phyloP scores from a whole-genome alignment of 2,888 invertebrate species.

The Rhopalosiphum nymphaeae region DNA sequence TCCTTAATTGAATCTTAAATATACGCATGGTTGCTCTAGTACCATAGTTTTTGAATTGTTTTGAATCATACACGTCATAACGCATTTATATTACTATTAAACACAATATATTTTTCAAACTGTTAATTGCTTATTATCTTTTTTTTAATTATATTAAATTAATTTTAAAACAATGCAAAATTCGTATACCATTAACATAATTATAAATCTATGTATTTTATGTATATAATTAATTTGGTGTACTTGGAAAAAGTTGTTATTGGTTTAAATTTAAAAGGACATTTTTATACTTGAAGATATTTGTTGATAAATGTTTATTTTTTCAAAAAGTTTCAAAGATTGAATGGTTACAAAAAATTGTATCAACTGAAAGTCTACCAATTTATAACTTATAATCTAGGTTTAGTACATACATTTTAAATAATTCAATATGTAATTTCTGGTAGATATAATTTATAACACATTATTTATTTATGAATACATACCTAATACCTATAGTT shows the following conservation, averaged over 20 bases:
- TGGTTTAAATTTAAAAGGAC: not conserved
- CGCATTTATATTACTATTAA: not conserved
- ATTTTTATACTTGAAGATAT: not conserved
- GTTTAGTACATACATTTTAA: not conserved
- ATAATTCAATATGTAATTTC: not conserved
- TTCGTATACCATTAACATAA: not conserved
- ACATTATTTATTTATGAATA: not conserved
- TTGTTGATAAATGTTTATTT: not conserved
- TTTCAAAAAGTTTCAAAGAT: not conserved
- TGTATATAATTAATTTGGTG: not conserved
- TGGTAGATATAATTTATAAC: not conserved
- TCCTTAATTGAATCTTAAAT: constrained; percentile 58
- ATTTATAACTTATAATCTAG: not conserved
- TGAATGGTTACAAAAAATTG: not conserved
- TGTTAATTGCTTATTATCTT: not conserved
- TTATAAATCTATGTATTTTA: not conserved
- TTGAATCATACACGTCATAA: not conserved
- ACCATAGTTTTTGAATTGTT: constrained; percentile 10
- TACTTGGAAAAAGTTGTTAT: not conserved
- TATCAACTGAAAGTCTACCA: not conserved
- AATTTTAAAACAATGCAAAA: not conserved
- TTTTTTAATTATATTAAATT: not conserved
- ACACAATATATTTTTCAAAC: not conserved
- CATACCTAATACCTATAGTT: not conserved
- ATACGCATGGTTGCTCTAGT: not conserved